Evolutionary conservation across 2,113 vertebrate species (phyloP).

Genomic region (Prionailurus bengalensis): DNA sequence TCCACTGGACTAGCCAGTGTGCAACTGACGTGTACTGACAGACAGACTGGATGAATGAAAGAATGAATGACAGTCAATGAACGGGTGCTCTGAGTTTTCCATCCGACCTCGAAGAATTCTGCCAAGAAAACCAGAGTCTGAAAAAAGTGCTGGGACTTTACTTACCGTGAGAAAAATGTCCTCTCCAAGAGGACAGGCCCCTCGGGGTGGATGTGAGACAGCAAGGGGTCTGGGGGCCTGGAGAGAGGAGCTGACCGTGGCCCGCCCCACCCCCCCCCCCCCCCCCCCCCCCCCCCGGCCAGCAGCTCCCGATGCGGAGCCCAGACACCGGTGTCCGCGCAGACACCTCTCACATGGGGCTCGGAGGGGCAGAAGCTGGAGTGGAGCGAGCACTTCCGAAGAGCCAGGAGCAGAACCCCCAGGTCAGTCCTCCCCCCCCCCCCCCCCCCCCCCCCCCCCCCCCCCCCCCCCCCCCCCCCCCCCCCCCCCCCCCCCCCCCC

Average conservation of each 20-base stretch:
- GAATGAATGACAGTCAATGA: not conserved
- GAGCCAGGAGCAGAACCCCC: not conserved
- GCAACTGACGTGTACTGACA: not conserved
- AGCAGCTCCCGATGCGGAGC: not conserved
- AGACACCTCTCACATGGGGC: not conserved
- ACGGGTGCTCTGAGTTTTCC: not conserved
- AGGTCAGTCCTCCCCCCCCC: not conserved
- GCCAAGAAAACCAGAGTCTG: not conserved
- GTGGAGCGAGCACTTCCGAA: not conserved
- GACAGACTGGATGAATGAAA: not conserved
- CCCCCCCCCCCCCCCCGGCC: too few species aligned
- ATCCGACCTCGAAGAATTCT: not conserved
- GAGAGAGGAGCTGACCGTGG: not conserved
- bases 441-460: fast-evolving
- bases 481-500: fast-evolving
- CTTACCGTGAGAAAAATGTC: not conserved
- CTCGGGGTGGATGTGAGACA: not conserved
- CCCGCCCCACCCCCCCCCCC: not conserved
- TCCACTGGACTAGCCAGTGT: not conserved
- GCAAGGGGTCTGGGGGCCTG: not conserved
- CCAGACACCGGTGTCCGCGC: not conserved
- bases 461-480: fast-evolving
- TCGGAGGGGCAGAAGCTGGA: not conserved
- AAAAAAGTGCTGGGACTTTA: not conserved
- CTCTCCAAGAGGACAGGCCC: not conserved